phyloP scores from a whole-genome alignment of 2,888 invertebrate genomes.

The Pachycephus smyrnensis region DNA sequence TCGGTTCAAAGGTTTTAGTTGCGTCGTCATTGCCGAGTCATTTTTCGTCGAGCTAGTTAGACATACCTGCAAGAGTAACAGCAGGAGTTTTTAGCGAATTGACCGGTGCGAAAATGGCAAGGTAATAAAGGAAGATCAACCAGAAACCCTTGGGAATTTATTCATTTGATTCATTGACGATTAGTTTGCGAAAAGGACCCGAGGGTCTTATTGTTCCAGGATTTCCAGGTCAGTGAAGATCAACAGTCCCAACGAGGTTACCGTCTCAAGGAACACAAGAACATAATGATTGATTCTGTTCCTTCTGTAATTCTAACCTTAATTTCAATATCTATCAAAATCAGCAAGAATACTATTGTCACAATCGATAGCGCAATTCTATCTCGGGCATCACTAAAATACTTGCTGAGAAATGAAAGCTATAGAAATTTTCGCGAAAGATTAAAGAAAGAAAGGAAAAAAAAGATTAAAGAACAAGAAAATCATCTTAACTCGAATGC shows the following conservation, averaged over 20 bases:
- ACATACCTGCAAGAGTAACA: neutral
- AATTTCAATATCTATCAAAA: neutral
- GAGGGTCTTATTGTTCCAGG: neutral
- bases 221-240: neutral
- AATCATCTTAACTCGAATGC: neutral
- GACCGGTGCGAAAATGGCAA: neutral
- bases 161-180: neutral
- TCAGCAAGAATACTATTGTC: neutral
- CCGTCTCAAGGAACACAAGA: no score
- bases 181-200: no score
- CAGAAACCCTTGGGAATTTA: neutral
- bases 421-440: neutral
- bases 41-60: slow-evolving; percentile 44
- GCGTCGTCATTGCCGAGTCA: slow-evolving; percentile 48
- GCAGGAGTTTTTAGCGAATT: slow-evolving; percentile 2
- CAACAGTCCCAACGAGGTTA: no score
- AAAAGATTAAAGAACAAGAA: neutral
- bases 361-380: neutral
- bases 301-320: neutral
- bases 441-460: neutral
- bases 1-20: slow-evolving; percentile 24
- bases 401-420: neutral
- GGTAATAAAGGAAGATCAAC: neutral
- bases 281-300: no score
- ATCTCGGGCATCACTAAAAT: neutral